A percentile compares a stretch with the other conserved stretches of the same genome.
These are phyloP conservation scores for Cryptosula pallasiana DNA, from an alignment of 2,888 invertebrate genomes.

Conservation along the genomic window DNA sequence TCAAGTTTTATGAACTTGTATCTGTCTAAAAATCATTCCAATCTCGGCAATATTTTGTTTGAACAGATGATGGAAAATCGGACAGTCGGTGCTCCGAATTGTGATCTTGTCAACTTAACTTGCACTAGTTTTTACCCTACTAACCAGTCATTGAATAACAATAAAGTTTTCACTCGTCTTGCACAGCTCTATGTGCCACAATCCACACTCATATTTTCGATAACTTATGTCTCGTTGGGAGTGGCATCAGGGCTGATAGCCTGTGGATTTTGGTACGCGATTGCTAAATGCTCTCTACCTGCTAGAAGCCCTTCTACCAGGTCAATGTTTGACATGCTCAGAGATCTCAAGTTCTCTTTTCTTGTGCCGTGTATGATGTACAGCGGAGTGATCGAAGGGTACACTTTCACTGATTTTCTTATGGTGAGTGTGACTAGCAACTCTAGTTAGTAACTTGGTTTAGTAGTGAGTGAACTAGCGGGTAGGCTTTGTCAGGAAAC, in stretches of 20 bases:
- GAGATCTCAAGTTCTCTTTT: not conserved
- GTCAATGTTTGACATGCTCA: not conserved
- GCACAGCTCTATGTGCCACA: not conserved
- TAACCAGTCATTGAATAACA: not conserved
- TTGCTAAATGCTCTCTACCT: not conserved
- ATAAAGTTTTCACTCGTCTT: not conserved
- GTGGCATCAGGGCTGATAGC: not conserved
- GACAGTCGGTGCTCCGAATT: not conserved
- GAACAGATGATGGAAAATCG: not conserved
- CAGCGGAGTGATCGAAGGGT: slow-evolving; percentile 12
- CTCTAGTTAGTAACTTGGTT: too few relatives aligned
- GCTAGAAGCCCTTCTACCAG: not conserved
- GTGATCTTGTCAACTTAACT: not conserved
- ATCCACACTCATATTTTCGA: not conserved
- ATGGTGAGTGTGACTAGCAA: too few relatives aligned
- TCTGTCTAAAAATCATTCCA: not conserved
- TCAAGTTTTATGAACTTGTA: not conserved
- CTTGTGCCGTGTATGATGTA: slow-evolving; percentile 8
- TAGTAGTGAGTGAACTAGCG: too few relatives aligned
- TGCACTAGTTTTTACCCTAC: not conserved
- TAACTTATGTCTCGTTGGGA: not conserved
- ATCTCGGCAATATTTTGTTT: not conserved
- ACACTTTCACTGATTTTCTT: slow-evolving; percentile 4
- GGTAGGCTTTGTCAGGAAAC: too few relatives aligned
- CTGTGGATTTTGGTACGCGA: not conserved